Evolutionary conservation across 1,140 invertebrate species (phyloP).

Genomic region (Diorhabda sublineata): DNA sequence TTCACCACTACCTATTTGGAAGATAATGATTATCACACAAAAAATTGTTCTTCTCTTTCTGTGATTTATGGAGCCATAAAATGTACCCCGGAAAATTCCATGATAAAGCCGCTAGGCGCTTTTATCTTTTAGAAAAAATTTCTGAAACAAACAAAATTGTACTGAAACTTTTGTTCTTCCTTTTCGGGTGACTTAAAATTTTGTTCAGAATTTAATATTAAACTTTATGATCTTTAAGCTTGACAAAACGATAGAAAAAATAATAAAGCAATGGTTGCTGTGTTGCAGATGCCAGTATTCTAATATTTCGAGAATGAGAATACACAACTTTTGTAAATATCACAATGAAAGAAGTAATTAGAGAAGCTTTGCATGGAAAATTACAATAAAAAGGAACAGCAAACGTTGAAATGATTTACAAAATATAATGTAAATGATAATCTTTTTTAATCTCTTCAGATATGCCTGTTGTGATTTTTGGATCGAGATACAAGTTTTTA

Average conservation of each 20-base stretch:
- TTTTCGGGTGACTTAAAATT: neutral
- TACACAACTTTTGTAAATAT: too few relatives aligned
- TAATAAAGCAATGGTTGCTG: neutral
- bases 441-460: too few relatives aligned
- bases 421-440: too few relatives aligned
- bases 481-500: too few relatives aligned
- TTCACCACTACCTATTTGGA: neutral
- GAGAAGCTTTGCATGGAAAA: too few relatives aligned
- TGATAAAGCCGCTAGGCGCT: neutral
- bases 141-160: conserved; percentile 2
- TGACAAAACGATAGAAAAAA: neutral
- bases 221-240: conserved; percentile 2
- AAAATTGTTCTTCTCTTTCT: conserved; percentile 1
- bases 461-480: too few relatives aligned
- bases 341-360: too few relatives aligned
- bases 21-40: conserved; percentile 2
- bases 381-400: too few relatives aligned
- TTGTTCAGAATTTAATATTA: neutral
- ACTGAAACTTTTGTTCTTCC: neutral
- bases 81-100: neutral
- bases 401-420: too few relatives aligned
- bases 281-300: too few relatives aligned
- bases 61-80: neutral
- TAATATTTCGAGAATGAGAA: too few relatives aligned
- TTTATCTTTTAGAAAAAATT: neutral